These are phyloP conservation scores for Helleia helle DNA, from an alignment of 2,888 invertebrate species.

Conservation along the genomic window DNA sequence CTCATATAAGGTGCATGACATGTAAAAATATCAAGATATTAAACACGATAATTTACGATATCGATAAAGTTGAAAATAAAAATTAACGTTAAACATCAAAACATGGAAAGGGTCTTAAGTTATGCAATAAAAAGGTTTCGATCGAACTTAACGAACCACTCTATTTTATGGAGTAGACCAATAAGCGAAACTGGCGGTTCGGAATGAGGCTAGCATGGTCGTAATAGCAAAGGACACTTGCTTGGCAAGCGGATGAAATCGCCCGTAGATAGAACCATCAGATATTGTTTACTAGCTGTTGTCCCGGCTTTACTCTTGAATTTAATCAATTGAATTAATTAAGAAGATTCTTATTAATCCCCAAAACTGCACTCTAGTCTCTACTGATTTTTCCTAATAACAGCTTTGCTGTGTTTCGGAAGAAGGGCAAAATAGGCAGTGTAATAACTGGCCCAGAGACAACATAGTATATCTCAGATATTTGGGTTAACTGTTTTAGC, in stretches of 20 bases:
- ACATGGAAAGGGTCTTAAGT: slow-evolving; percentile 40
- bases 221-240: slow-evolving; percentile 61
- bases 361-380: no score
- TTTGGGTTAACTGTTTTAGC: no score
- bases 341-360: no score
- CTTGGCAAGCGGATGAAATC: slow-evolving; percentile 38
- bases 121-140: slow-evolving; percentile 51
- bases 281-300: no score
- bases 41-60: slow-evolving; percentile 6
- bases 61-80: slow-evolving; percentile 28
- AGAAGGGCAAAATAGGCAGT: no score
- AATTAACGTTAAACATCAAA: slow-evolving; percentile 32
- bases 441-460: no score
- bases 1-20: no score
- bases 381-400: no score
- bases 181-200: slow-evolving; percentile 47
- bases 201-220: slow-evolving; percentile 36
- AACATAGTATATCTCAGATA: no score
- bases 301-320: no score
- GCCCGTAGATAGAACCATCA: slow-evolving; percentile 43
- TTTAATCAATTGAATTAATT: no score
- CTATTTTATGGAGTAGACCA: slow-evolving; percentile 55
- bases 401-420: no score
- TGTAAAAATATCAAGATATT: slow-evolving; percentile 7
- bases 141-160: slow-evolving; percentile 52